Evolutionary conservation across 2,113 vertebrate species (phyloP).

Genomic region (Misgurnus anguillicaudatus): DNA sequence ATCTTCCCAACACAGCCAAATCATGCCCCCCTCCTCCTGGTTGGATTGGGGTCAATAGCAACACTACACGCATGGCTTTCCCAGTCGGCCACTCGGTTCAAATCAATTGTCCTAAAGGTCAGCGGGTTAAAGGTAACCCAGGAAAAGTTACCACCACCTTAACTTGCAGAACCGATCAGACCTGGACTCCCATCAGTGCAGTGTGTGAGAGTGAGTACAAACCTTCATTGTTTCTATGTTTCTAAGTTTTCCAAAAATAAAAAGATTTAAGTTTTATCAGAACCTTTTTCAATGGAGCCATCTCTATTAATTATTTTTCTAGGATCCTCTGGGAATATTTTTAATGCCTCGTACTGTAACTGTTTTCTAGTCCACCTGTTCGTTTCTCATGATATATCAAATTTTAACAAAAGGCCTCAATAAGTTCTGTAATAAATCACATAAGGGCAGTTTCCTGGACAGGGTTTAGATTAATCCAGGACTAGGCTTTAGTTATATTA

Average conservation of each 20-base stretch:
- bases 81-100: conserved; percentile 83
- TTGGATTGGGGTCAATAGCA: conserved; percentile 74
- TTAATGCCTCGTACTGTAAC: too few species aligned
- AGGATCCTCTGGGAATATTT: too few species aligned
- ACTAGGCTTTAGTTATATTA: too few species aligned
- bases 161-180: conserved; percentile 87
- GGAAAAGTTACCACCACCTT: conserved; percentile 78
- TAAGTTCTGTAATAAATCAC: too few species aligned
- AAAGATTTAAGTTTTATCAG: too few species aligned
- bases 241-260: background rate
- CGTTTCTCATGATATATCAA: too few species aligned
- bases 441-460: too few species aligned
- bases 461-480: too few species aligned
- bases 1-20: conserved; percentile 76
- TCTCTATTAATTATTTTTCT: too few species aligned
- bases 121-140: conserved; percentile 82
- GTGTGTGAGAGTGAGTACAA: conserved; percentile 89
- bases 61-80: conserved; percentile 79
- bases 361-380: too few species aligned
- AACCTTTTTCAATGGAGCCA: too few species aligned
- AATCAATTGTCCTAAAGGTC: conserved; percentile 87
- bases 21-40: conserved; percentile 85
- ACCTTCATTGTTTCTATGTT: background rate
- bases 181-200: conserved; percentile 82
- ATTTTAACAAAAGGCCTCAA: too few species aligned